Evolutionary conservation across 2,888 invertebrate species (phyloP).

Genomic region (Phalera bucephala): DNA sequence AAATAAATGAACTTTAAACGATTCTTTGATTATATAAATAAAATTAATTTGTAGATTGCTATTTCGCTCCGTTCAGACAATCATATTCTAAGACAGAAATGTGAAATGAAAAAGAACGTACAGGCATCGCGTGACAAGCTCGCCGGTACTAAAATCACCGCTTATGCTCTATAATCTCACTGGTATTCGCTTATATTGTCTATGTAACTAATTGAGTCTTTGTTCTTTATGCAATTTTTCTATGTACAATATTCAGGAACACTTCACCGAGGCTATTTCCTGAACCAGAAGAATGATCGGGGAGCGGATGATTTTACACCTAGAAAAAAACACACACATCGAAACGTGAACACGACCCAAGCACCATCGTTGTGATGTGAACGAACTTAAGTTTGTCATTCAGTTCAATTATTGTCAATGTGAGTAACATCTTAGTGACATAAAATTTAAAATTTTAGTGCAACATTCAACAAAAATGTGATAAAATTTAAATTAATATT

Average conservation of each 20-base stretch:
- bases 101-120: slow-evolving; percentile 71
- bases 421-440: slow-evolving; percentile 20
- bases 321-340: slow-evolving; percentile 77
- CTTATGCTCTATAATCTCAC: slow-evolving; percentile 80
- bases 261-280: slow-evolving; percentile 75
- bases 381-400: slow-evolving; percentile 2
- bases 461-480: slow-evolving; percentile 21
- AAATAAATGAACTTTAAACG: too few species aligned
- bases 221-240: slow-evolving; percentile 71
- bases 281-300: slow-evolving; percentile 83
- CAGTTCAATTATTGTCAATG: slow-evolving; percentile 24
- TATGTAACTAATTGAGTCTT: slow-evolving; percentile 81
- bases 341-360: slow-evolving; percentile 61
- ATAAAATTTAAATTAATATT: not conserved
- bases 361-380: slow-evolving; percentile 41
- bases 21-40: too few species aligned
- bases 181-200: slow-evolving; percentile 75
- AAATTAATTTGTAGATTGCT: not conserved
- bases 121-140: slow-evolving; percentile 70
- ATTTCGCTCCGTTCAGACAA: not conserved
- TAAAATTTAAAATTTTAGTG: slow-evolving; percentile 20
- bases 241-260: slow-evolving; percentile 79
- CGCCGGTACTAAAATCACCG: slow-evolving; percentile 80
- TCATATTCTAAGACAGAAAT: slow-evolving; percentile 12
- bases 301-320: slow-evolving; percentile 82